Evolutionary conservation across 2,888 invertebrate genomes (phyloP).

Genomic region (Harpagoxenus sublaevis): DNA sequence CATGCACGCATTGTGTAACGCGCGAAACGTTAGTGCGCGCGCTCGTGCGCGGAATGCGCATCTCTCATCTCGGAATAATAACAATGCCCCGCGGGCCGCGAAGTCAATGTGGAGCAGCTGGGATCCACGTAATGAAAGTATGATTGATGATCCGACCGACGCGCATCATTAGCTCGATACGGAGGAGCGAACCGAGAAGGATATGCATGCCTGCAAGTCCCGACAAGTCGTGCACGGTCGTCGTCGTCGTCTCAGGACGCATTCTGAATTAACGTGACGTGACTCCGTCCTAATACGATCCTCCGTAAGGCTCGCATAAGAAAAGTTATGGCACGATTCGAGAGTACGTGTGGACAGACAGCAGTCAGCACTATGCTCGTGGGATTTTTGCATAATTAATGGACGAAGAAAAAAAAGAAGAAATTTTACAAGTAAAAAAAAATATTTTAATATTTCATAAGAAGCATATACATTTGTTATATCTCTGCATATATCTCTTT

Average conservation of each 20-base stretch:
- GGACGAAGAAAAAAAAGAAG: not conserved
- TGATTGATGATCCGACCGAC: conserved; percentile 85
- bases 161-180: conserved; percentile 83
- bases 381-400: conserved; percentile 41
- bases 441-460: not conserved
- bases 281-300: conserved; percentile 63
- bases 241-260: conserved; percentile 53
- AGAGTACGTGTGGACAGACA: conserved; percentile 39
- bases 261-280: conserved; percentile 69
- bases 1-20: conserved; percentile 34
- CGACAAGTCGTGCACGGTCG: conserved; percentile 38
- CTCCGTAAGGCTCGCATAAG: conserved; percentile 21
- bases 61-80: conserved; percentile 76
- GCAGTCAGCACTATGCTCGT: not conserved
- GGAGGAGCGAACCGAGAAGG: conserved; percentile 69
- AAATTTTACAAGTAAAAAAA: not conserved
- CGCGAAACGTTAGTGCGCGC: conserved; percentile 22
- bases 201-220: conserved; percentile 47
- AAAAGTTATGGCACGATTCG: conserved; percentile 41
- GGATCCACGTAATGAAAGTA: conserved; percentile 86
- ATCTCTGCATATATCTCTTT: not conserved
- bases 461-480: not conserved
- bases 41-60: conserved; percentile 35
- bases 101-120: conserved; percentile 82
- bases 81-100: conserved; percentile 82